Percentiles rank a stretch among this genome's conserved stretches.
These are phyloP conservation scores for Fukomys damarensis DNA, from an alignment of 2,113 vertebrate genomes.

Conservation along the genomic window DNA sequence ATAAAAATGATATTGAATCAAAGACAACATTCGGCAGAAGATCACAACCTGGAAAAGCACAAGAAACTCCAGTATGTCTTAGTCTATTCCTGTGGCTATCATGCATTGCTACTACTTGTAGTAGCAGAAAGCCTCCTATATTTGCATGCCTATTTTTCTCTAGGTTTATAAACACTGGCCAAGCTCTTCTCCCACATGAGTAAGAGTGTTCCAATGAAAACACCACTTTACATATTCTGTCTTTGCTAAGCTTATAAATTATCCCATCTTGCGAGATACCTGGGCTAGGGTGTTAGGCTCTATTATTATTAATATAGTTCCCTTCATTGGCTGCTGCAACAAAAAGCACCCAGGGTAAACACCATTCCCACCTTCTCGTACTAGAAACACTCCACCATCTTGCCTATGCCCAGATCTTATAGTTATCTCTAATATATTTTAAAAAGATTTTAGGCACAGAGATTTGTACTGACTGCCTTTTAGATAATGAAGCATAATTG, in stretches of 20 bases:
- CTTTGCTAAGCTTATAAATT: not conserved
- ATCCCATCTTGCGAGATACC: not conserved
- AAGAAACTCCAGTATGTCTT: slow-evolving; percentile 4
- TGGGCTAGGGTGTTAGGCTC: not conserved
- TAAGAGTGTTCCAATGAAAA: not conserved
- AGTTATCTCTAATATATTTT: not conserved
- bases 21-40: not conserved
- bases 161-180: not conserved
- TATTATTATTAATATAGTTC: not conserved
- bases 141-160: not conserved
- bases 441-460: not conserved
- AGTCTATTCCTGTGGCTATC: not conserved
- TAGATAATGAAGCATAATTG: slow-evolving; percentile 48
- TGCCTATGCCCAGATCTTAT: not conserved
- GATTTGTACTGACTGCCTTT: slow-evolving; percentile 7
- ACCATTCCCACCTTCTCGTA: not conserved
- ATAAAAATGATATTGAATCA: not conserved
- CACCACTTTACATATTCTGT: not conserved
- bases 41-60: not conserved
- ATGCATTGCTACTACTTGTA: not conserved
- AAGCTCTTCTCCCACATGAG: not conserved
- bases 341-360: not conserved
- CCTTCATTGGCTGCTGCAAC: not conserved
- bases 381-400: not conserved
- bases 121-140: not conserved